A percentile compares a stretch with the other conserved stretches of the same genome.
phyloP scores from a whole-genome alignment of 2,888 invertebrate genomes.

The Rosalia funebris region DNA sequence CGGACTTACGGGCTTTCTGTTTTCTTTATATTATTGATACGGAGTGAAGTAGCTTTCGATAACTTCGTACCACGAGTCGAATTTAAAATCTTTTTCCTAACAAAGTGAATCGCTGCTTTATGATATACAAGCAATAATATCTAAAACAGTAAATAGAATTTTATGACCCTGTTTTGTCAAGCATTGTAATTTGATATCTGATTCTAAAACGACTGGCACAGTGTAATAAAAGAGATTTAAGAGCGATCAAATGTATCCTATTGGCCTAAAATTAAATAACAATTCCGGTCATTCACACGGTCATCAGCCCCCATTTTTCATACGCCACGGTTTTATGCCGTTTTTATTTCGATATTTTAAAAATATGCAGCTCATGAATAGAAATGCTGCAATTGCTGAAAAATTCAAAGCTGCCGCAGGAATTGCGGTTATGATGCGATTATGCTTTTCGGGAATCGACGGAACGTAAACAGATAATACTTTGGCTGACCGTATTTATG shows the following conservation, averaged over 20 bases:
- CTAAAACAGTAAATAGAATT: slow-evolving; percentile 50
- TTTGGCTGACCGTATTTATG: too few species aligned
- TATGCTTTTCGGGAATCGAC: too few species aligned
- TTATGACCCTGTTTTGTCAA: slow-evolving; percentile 51
- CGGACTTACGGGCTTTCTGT: not conserved
- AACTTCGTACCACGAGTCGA: slow-evolving; percentile 39
- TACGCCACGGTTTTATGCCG: slow-evolving; percentile 36
- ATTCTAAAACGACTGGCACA: slow-evolving; percentile 49
- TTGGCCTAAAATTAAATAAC: slow-evolving; percentile 55
- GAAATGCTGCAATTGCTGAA: slow-evolving; percentile 16
- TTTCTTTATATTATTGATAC: slow-evolving; percentile 40
- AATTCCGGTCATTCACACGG: slow-evolving; percentile 50
- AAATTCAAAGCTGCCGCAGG: not conserved
- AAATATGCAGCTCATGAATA: slow-evolving; percentile 29
- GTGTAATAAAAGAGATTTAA: slow-evolving; percentile 52
- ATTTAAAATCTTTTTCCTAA: slow-evolving; percentile 38
- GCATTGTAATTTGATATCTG: slow-evolving; percentile 49
- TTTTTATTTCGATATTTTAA: slow-evolving; percentile 37
- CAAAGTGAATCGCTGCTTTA: slow-evolving; percentile 44
- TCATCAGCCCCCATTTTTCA: slow-evolving; percentile 45
- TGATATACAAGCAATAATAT: slow-evolving; percentile 47
- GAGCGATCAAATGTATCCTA: slow-evolving; percentile 48
- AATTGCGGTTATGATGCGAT: too few species aligned
- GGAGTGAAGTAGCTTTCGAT: slow-evolving; percentile 42
- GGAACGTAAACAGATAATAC: too few species aligned